phyloP scores from a whole-genome alignment of 2,797 vertebrate genomes.

The Ammospiza maritima region DNA sequence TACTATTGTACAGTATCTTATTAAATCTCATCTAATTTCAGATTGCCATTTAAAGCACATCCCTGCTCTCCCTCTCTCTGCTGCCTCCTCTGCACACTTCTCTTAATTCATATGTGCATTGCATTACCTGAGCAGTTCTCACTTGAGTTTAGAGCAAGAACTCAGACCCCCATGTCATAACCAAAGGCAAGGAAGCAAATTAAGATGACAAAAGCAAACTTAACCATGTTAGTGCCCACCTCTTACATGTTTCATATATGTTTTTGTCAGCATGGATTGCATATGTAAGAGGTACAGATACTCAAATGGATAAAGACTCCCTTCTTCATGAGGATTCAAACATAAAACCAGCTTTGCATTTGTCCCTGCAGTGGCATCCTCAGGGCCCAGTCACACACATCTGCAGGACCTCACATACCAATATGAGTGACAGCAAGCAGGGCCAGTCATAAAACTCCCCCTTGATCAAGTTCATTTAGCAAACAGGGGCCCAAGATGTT shows the following conservation, averaged over 20 bases:
- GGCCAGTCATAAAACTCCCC: background rate
- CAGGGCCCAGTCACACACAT: background rate
- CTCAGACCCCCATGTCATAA: background rate
- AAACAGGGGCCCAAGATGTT: accelerated
- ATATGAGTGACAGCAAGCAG: accelerated
- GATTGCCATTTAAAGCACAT: background rate
- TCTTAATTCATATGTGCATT: background rate
- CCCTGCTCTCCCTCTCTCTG: background rate
- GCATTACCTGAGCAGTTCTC: background rate
- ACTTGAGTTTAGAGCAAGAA: background rate
- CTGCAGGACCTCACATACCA: background rate
- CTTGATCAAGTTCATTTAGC: background rate
- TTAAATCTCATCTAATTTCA: constrained; percentile 19
- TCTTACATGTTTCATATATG: background rate
- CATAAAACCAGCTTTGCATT: background rate
- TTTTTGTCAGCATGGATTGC: background rate
- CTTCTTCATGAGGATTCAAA: background rate
- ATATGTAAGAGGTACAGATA: background rate
- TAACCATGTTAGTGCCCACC: background rate
- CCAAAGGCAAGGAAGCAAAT: background rate
- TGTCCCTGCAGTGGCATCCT: background rate
- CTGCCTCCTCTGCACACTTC: background rate
- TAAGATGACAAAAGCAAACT: background rate
- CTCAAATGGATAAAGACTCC: background rate
- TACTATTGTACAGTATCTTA: background rate